Base-by-base conservation (phyloP, 2,797 vertebrate genomes). In the Chiloscyllium punctatum region DNA sequence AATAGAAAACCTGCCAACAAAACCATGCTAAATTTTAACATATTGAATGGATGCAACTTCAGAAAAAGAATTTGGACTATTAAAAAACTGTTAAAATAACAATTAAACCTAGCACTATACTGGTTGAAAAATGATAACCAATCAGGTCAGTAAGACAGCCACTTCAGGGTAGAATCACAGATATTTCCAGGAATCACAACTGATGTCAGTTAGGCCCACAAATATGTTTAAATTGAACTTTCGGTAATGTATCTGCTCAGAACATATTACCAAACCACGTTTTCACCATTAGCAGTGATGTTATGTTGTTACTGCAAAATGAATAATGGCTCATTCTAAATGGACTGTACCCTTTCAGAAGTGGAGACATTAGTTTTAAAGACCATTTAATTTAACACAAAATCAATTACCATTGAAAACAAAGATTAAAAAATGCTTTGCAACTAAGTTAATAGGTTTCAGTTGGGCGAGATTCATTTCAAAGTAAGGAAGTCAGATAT, bases 361-460 rank as follows among this genome's bases (percentile, higher is more conserved):
- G 88, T 21, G 18, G 88, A 91, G 88, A 23, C 57, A 91, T 62
- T 91, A 42, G 57, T 66, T 91, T 18, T 66, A 66, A 91, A 66
- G 88, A 91, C 66, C 88, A 91, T n/a, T 91, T 91, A 57, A 91
- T 91, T 91, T 91, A 66, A 27, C 88, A 91, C 30, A n/a, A 90
- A 90, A 62, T 90, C 87, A 90, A 90, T 57, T 30, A 57, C 53
- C 23, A 90, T 57, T 90, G 48, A 27, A 90, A 90, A 53, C 48
- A 88, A 57, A 88, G 77, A 37, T 33, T 15, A 84, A 84, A 82
- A 27, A 57, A 53, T 90, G 27, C 87, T 53, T 51, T 57, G 30
- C 27, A 90, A 33, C 25, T 57, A 90, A 92, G 5, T 62, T n/a
- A n/a, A 37, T 62, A n/a, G 33, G 57, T 91, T 91, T 92, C 27